Percentiles rank a stretch among this genome's conserved stretches.
Evolutionary conservation across 2,797 vertebrate species (phyloP).

Genomic region (Smutsia temminckii): DNA sequence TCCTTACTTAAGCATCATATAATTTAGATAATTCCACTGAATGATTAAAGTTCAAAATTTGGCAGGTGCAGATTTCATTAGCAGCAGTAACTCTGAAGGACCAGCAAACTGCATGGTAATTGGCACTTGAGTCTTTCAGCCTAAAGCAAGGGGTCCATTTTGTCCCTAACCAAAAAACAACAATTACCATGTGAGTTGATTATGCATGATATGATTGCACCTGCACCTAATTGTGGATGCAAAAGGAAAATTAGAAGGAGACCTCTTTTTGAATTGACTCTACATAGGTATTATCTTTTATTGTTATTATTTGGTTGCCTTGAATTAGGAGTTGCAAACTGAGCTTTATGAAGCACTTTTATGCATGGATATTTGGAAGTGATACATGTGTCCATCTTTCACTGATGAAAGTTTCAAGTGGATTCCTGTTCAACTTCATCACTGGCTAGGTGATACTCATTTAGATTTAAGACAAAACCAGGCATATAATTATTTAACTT

Average conservation of each 20-base stretch:
- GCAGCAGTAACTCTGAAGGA: background rate
- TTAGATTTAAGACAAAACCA: background rate
- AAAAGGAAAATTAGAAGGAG: background rate
- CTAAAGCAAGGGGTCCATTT: background rate
- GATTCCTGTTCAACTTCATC: background rate
- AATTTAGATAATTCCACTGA: background rate
- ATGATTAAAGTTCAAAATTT: background rate
- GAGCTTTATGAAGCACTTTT: background rate
- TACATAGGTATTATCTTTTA: background rate
- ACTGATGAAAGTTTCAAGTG: background rate
- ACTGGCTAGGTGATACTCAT: background rate
- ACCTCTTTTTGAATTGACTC: background rate
- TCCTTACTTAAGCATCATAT: background rate
- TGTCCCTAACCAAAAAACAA: background rate
- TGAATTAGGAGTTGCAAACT: background rate
- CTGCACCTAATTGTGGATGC: background rate
- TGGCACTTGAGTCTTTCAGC: background rate
- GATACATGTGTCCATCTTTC: background rate
- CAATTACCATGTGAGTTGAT: background rate
- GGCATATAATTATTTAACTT: background rate
- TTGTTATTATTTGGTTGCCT: background rate
- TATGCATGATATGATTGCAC: background rate
- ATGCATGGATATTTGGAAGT: background rate
- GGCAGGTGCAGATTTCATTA: background rate
- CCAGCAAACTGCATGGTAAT: background rate